Conservation (phyloP, 1,140 invertebrate species). For the Drosophila dunni region DNA sequence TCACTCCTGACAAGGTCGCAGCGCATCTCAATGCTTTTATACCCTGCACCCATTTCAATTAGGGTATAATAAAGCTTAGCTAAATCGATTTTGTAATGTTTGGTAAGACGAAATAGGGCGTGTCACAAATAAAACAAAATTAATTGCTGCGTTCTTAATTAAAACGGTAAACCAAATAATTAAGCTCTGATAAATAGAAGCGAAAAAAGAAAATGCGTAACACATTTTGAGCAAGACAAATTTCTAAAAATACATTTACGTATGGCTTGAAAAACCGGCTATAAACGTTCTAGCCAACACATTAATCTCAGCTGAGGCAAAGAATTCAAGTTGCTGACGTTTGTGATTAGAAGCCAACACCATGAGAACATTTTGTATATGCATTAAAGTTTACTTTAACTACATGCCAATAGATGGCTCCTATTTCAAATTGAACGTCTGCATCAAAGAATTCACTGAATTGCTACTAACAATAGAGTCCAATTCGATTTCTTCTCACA, state of each 20-base stretch:
- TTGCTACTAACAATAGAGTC: constrained; percentile 8
- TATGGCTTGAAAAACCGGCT: not conserved
- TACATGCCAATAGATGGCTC: constrained; percentile 10
- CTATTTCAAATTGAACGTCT: constrained; percentile 32
- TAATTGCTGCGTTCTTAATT: constrained; percentile 28
- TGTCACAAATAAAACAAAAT: not conserved
- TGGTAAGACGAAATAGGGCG: not conserved
- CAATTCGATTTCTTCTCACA: constrained; percentile 43
- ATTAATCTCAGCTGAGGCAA: constrained; percentile 3
- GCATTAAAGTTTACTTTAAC: not conserved
- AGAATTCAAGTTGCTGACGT: constrained; percentile 49
- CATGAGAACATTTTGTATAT: constrained; percentile 25
- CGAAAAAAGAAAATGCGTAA: constrained; percentile 1
- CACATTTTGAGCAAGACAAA: constrained; percentile 3
- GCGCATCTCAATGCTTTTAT: constrained; percentile 18
- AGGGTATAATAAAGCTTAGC: not conserved
- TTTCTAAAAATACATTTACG: not conserved
- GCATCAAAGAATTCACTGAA: constrained; percentile 36
- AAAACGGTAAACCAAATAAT: constrained; percentile 28
- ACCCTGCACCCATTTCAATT: no score
- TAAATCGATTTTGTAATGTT: not conserved
- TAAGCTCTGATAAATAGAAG: not conserved
- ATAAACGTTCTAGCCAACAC: not conserved
- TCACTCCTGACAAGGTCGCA: constrained; percentile 29
- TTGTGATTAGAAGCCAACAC: constrained; percentile 44